Conservation (phyloP, 2,888 invertebrate genomes). For the Tineola bisselliella region DNA sequence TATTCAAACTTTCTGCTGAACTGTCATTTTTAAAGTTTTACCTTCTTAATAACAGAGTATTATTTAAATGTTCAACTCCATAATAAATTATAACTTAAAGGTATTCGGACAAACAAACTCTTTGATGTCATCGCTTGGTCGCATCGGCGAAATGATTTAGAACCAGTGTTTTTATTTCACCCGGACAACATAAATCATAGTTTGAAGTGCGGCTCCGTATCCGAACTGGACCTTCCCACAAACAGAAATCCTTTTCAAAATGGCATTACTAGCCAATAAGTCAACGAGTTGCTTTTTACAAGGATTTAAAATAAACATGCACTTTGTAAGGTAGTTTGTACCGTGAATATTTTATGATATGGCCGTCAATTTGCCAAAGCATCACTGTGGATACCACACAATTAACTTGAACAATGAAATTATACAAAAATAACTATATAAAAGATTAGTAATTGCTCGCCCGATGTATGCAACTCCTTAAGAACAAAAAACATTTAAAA, state of each 20-base stretch:
- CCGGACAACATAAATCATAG: slow-evolving; percentile 10
- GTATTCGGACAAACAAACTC: neutral
- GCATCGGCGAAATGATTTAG: slow-evolving; percentile 5
- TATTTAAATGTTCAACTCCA: no score
- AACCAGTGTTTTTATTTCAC: slow-evolving; percentile 8
- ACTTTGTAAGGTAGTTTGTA: neutral
- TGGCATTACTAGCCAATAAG: neutral
- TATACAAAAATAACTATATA: no score
- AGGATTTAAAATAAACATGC: neutral
- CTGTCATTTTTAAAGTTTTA: no score
- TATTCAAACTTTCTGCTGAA: no score
- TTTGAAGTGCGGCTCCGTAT: neutral
- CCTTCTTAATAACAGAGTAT: no score
- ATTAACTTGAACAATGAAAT: no score
- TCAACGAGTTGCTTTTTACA: neutral
- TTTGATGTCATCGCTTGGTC: slow-evolving; percentile 9
- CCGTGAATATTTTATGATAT: neutral
- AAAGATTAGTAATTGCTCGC: no score
- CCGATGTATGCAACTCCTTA: no score
- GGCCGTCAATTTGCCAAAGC: neutral
- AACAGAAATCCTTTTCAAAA: neutral
- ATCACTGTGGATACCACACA: no score
- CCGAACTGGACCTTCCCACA: slow-evolving; percentile 4
- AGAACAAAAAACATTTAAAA: no score
- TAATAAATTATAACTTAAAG: no score